These are phyloP conservation scores for Ruditapes philippinarum DNA, from an alignment of 1,140 invertebrate species.

Conservation along the genomic window DNA sequence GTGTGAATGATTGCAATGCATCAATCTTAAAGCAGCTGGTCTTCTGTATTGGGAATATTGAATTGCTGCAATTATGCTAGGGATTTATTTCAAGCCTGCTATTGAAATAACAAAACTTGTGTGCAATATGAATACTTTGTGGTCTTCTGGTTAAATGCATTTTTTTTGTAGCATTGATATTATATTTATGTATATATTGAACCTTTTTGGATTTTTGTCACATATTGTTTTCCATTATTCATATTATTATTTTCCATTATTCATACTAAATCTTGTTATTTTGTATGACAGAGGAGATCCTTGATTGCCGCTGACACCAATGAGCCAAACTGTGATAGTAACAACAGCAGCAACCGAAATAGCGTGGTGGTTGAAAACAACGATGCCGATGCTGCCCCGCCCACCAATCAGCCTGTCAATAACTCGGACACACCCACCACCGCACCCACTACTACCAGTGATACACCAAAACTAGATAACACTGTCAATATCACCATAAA, in stretches of 20 bases:
- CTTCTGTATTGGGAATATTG: no score
- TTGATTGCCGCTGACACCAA: conserved; percentile 46
- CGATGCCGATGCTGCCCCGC: conserved; percentile 56
- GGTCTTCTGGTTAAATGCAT: no score
- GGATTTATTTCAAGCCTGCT: no score
- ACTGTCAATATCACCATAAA: conserved; percentile 50
- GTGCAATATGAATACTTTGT: no score
- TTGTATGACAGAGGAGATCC: conserved; percentile 16
- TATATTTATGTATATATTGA: no score
- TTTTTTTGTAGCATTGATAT: no score
- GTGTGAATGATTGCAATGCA: no score
- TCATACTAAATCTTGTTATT: not conserved
- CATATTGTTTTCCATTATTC: no score
- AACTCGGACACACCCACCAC: conserved; percentile 2
- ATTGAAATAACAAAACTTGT: no score
- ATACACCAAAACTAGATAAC: conserved; percentile 29
- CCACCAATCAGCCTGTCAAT: conserved; percentile 21
- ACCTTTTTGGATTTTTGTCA: no score
- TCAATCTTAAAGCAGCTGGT: no score
- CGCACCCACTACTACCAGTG: conserved; percentile 42
- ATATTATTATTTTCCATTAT: not conserved
- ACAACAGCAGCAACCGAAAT: conserved; percentile 50
- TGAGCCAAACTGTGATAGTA: conserved; percentile 58
- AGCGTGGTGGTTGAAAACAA: conserved; percentile 32
- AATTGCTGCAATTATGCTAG: no score